These are phyloP conservation scores for Punctoribates punctum DNA, from an alignment of 2,888 invertebrate genomes.

Conservation along the genomic window DNA sequence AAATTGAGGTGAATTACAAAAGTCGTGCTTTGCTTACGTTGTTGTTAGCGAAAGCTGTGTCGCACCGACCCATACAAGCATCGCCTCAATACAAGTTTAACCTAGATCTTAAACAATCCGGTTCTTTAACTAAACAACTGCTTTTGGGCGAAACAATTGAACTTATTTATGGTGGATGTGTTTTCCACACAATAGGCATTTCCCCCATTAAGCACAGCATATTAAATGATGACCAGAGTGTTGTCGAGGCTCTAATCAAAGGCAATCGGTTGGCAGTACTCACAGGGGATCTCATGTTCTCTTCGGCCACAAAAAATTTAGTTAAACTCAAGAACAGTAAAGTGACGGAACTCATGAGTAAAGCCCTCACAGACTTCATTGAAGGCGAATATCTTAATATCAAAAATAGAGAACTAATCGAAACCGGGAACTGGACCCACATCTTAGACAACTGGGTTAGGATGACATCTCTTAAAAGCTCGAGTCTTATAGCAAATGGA, in stretches of 20 bases:
- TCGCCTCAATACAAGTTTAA: constrained; percentile 9
- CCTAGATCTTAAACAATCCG: background rate
- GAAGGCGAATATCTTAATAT: background rate
- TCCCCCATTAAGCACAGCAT: background rate
- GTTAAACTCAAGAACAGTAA: background rate
- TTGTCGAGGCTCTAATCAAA: background rate
- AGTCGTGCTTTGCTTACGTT: constrained; percentile 21
- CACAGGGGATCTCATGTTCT: constrained; percentile 36
- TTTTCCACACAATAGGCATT: background rate
- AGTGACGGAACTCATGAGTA: background rate
- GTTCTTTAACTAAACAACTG: background rate
- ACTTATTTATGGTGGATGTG: constrained; percentile 12
- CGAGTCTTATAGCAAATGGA: constrained; percentile 9
- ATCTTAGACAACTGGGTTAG: constrained; percentile 9
- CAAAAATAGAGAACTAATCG: background rate
- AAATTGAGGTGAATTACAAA: constrained; percentile 21
- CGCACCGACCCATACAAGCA: background rate
- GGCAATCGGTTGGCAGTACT: constrained; percentile 39
- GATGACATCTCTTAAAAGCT: background rate
- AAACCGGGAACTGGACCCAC: background rate
- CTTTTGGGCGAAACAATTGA: constrained; percentile 23
- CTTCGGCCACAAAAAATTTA: constrained; percentile 15
- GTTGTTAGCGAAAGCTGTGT: background rate
- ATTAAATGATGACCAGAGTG: too few species aligned
- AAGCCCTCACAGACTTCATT: background rate